Percentiles rank a stretch among this genome's conserved stretches.
phyloP scores from a whole-genome alignment of 2,888 invertebrate species.

The Mesorhabditis spiculigera region DNA sequence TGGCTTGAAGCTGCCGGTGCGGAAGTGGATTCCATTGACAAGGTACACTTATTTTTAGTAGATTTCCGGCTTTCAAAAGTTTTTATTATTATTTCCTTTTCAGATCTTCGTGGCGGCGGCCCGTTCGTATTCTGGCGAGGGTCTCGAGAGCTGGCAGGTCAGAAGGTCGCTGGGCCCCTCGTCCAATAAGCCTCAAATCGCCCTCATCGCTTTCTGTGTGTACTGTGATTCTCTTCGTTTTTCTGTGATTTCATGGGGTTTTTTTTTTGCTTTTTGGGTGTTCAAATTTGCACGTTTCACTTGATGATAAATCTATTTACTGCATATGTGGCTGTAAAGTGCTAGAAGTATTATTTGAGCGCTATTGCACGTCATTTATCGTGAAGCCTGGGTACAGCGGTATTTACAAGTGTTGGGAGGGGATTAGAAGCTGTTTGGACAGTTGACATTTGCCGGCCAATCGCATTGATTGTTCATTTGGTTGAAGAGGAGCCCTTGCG shows the following conservation, averaged over 20 bases:
- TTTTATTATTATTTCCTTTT: neutral
- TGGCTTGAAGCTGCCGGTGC: slow-evolving; percentile 1
- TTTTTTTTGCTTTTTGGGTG: too few species aligned
- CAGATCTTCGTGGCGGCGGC: neutral
- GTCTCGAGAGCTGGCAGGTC: neutral
- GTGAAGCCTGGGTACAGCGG: too few species aligned
- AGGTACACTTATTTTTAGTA: neutral
- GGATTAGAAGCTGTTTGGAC: too few species aligned
- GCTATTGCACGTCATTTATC: too few species aligned
- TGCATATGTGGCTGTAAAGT: too few species aligned
- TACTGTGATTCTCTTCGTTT: too few species aligned
- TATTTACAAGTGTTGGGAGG: too few species aligned
- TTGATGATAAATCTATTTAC: too few species aligned
- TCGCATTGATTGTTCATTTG: neutral
- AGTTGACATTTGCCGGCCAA: neutral
- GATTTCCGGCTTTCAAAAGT: neutral
- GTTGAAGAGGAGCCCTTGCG: neutral
- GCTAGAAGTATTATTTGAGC: too few species aligned
- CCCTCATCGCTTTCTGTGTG: too few species aligned
- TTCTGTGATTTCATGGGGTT: too few species aligned
- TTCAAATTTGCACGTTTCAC: too few species aligned
- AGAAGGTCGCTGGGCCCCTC: neutral
- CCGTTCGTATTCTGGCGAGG: neutral
- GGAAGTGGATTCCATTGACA: neutral
- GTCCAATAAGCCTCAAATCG: neutral